Evolutionary conservation across 2,113 vertebrate genomes (phyloP).

Genomic region (Oxyruncus cristatus): DNA sequence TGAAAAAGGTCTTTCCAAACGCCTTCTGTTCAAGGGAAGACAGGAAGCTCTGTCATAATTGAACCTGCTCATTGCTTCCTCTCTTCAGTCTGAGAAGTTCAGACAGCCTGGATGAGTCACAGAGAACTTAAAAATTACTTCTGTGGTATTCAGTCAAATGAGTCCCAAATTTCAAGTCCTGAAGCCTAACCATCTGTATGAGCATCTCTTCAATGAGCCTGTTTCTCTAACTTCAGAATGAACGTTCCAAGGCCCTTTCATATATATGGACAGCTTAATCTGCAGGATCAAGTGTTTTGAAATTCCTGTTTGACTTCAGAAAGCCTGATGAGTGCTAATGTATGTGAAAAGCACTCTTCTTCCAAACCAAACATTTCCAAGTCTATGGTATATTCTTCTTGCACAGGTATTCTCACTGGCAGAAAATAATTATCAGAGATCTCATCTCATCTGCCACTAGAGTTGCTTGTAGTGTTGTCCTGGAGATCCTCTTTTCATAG

Average conservation of each 20-base stretch:
- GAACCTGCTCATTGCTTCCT: constrained; percentile 1
- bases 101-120: neutral
- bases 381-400: neutral
- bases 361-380: neutral
- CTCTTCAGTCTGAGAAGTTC: neutral
- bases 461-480: neutral
- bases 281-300: neutral
- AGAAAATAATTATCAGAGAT: neutral
- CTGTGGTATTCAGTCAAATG: neutral
- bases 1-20: neutral
- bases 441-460: neutral
- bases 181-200: neutral
- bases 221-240: neutral
- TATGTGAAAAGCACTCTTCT: neutral
- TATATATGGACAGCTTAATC: neutral
- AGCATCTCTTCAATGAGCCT: neutral
- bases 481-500: neutral
- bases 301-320: neutral
- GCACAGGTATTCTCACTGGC: neutral
- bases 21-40: neutral
- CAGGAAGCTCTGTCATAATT: neutral
- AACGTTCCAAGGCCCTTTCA: neutral
- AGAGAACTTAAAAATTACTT: neutral
- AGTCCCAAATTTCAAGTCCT: neutral
- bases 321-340: neutral